A percentile compares a stretch with the other conserved stretches of the same genome.
Conservation (phyloP, 2,113 vertebrate species). For the human region GRCh38 chr13:89851501-89852000, state of each 20-base stretch:
- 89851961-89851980: too few relatives aligned
- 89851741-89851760: neutral
- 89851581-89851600: neutral
- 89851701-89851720: neutral
- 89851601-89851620: neutral
- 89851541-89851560: neutral
- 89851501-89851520: neutral
- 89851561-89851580: neutral
- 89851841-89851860: too few relatives aligned
- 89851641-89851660: neutral
- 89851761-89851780: too few relatives aligned
- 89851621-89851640: neutral
- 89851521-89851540: neutral
- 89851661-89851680: neutral
- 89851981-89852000: accelerated
- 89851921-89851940: too few relatives aligned
- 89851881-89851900: too few relatives aligned
- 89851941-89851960: too few relatives aligned
- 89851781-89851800: too few relatives aligned
- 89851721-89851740: neutral
- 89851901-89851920: too few relatives aligned
- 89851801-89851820: too few relatives aligned
- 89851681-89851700: neutral
- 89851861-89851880: too few relatives aligned
- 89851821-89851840: too few relatives aligned